Evolutionary conservation across 2,888 invertebrate genomes (phyloP), one percentile per base, ranked within the genome.

Genomic region (Caenorhabditis japonica): DNA sequence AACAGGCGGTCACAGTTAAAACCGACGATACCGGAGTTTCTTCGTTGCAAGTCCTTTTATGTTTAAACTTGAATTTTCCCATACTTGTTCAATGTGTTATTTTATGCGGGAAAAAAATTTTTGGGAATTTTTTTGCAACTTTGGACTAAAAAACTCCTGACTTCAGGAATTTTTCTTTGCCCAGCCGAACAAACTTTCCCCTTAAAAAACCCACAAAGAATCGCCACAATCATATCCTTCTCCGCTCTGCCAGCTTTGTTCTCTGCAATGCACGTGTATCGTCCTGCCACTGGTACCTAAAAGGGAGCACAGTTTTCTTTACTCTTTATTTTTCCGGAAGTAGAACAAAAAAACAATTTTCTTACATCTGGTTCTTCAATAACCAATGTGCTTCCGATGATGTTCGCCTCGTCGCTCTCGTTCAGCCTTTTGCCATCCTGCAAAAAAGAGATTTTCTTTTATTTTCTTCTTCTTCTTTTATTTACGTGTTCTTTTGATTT

Each of bases 211-310:
- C 86, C 85, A 92, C 92, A 90, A 68, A 91, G 87, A 0, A 92
- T 90, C 34, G 90, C 88, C 0, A 92, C 84, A 39, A 89, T 87
- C 70, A 91, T 91, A 44, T 89, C 88, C 75, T 90, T 90, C 15
- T 89, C 87, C 13, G 85, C 88, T 33, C 89, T 89, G 0, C 92
- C 91, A 79, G 90, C 90, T 38, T 88, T 85, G 83, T 92, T 92
- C 59, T 86, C 88, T 1, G 91, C 91, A 13, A 89, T 80, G 81
- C 92, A 92, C 2, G 89, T 89, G 83, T 91, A 92, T 19, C 90
- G 88, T 0, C 92, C 92, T 46, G 90, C 90, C 83, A 41, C 66
- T 10, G 73, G 77, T 27, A 83, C 77, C 84, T 84, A 70, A 55
- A 83, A 77, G 23, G 17, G 61, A 36, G 38, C 2, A 33, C 19